Evolutionary conservation across 1,140 invertebrate species (phyloP).

Genomic region (Psix sp.): DNA sequence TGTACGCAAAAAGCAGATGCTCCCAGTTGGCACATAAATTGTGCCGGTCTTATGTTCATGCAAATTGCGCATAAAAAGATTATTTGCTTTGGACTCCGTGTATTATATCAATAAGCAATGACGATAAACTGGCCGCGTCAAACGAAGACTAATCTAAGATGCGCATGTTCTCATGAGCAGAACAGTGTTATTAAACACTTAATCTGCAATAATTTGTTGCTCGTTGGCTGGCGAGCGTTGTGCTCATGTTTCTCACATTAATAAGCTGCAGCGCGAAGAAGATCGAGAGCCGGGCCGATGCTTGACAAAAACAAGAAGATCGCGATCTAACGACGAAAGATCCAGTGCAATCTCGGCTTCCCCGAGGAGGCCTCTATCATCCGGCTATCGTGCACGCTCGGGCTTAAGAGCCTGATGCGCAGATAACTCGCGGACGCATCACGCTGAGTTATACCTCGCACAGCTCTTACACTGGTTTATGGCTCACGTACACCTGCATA

Average conservation of each 20-base stretch:
- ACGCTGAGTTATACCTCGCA: conserved; percentile 47
- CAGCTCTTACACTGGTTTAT: conserved; percentile 39
- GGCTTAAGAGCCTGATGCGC: conserved; percentile 44
- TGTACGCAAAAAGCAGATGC: too few species aligned
- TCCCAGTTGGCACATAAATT: too few species aligned
- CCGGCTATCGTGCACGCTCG: conserved; percentile 33
- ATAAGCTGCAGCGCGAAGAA: conserved; percentile 21
- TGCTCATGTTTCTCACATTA: conserved; percentile 47
- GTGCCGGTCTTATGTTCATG: conserved; percentile 2
- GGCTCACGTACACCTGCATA: conserved; percentile 36
- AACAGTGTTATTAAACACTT: conserved; percentile 44
- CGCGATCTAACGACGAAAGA: conserved; percentile 25
- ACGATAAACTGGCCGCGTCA: not conserved
- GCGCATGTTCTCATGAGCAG: conserved; percentile 22
- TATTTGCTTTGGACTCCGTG: too few species aligned
- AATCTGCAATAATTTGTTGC: conserved; percentile 55
- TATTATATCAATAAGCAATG: conserved; percentile 3
- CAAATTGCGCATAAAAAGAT: too few species aligned
- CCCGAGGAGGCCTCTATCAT: too few species aligned
- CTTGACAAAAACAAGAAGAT: conserved; percentile 40
- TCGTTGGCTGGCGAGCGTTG: conserved; percentile 11
- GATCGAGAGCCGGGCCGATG: conserved; percentile 36
- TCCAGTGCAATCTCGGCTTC: conserved; percentile 13
- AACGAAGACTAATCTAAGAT: conserved; percentile 10
- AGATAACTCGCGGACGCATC: conserved; percentile 48